phyloP scores from a whole-genome alignment of 2,113 vertebrate species.

The Numenius arquata region DNA sequence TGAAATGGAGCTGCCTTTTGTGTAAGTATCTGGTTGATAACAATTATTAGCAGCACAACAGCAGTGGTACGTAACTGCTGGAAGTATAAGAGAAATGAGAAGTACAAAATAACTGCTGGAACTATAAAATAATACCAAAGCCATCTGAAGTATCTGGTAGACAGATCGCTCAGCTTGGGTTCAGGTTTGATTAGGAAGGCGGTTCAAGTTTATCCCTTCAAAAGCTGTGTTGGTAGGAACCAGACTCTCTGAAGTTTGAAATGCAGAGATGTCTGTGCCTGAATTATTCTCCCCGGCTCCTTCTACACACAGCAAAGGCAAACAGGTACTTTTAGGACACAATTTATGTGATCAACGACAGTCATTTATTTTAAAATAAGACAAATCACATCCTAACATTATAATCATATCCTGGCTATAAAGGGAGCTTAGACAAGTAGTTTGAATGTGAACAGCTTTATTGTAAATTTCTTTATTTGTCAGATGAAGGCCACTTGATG shows the following conservation, averaged over 20 bases:
- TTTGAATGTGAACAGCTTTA: neutral
- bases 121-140: neutral
- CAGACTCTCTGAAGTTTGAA: neutral
- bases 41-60: neutral
- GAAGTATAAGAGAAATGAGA: neutral
- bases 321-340: neutral
- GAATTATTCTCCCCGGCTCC: neutral
- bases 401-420: neutral
- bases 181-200: neutral
- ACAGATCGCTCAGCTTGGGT: neutral
- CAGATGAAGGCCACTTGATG: neutral
- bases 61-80: neutral
- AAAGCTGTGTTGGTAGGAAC: neutral
- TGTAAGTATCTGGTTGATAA: neutral
- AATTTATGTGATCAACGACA: neutral
- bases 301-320: neutral
- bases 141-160: neutral
- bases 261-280: neutral
- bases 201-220: neutral
- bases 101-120: neutral
- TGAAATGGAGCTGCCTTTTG: neutral
- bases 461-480: neutral
- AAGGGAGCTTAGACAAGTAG: neutral
- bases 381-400: neutral
- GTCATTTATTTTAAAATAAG: neutral